A percentile compares a stretch with the other conserved stretches of the same genome.
phyloP scores from a whole-genome alignment of 2,797 vertebrate genomes.

The Neosalanx taihuensis region DNA sequence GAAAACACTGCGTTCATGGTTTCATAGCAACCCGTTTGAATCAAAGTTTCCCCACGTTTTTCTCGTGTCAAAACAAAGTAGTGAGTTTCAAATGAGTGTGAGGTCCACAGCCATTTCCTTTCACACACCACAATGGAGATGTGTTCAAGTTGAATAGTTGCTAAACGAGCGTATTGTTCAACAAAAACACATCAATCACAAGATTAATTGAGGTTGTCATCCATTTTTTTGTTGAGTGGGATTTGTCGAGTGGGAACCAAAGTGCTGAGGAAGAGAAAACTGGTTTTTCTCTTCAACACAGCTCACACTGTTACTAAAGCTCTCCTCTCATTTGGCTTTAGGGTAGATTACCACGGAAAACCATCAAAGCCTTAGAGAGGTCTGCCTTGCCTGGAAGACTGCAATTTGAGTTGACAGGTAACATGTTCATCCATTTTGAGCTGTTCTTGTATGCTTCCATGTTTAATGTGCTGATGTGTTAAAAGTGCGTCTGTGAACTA shows the following conservation, averaged over 20 bases:
- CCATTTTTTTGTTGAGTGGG: neutral
- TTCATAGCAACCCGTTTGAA: conserved; percentile 32
- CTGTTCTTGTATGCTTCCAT: neutral
- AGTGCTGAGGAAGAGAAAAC: neutral
- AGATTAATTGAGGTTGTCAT: neutral
- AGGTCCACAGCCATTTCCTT: neutral
- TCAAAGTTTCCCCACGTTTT: conserved; percentile 6
- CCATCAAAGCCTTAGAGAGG: conserved; percentile 74
- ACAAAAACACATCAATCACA: conserved; percentile 6
- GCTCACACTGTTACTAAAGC: neutral
- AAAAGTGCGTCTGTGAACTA: neutral
- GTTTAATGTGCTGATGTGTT: neutral
- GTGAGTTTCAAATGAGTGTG: conserved; percentile 24
- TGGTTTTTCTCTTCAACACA: neutral
- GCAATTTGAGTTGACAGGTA: conserved; percentile 80
- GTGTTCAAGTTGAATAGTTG: neutral
- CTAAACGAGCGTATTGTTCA: no score
- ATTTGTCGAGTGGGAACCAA: no score
- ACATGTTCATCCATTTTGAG: neutral
- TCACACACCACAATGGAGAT: neutral
- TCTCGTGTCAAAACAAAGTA: conserved; percentile 19
- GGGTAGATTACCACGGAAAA: conserved; percentile 75
- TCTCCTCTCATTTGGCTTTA: conserved; percentile 40
- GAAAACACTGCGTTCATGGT: conserved; percentile 16
- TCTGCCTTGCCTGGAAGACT: conserved; percentile 64